A percentile compares a stretch with the other conserved stretches of the same genome.
phyloP scores from a whole-genome alignment of 2,797 vertebrate genomes.

The Enteromius fasciolatus region DNA sequence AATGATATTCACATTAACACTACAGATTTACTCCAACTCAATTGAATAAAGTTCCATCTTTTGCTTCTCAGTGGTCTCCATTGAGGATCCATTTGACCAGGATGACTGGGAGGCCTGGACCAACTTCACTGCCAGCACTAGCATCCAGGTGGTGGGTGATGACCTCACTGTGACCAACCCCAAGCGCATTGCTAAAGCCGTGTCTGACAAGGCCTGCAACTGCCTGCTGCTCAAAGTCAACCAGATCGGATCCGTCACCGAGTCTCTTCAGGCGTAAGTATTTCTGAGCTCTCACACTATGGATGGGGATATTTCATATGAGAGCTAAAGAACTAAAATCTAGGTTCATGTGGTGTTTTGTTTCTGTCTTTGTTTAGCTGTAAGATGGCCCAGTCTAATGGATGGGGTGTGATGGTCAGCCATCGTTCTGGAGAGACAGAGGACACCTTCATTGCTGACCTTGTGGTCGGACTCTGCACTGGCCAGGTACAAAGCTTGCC shows the following conservation, averaged over 20 bases:
- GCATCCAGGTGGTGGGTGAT: constrained; percentile 96
- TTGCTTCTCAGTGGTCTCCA: constrained; percentile 87
- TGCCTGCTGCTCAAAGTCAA: constrained; percentile 99
- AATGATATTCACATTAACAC: no score
- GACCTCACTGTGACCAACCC: constrained; percentile 98
- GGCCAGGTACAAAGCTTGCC: constrained; percentile 84
- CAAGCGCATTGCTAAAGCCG: constrained; percentile 91
- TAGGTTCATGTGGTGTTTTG: background rate
- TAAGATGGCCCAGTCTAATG: constrained; percentile 93
- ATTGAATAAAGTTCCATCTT: background rate
- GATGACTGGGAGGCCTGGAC: constrained; percentile 95
- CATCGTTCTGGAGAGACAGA: constrained; percentile 98
- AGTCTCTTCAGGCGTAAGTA: constrained; percentile 96
- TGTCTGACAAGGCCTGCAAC: constrained; percentile 91
- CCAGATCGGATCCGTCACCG: constrained; percentile 96
- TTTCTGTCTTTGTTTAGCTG: constrained; percentile 76
- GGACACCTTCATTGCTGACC: constrained; percentile 97
- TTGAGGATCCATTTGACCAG: constrained; percentile 98
- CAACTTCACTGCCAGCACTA: constrained; percentile 87
- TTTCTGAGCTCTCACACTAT: background rate
- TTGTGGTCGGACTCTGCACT: constrained; percentile 98
- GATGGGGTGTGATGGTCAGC: constrained; percentile 99
- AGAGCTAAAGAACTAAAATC: background rate
- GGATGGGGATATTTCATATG: background rate
- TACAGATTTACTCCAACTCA: background rate